Percentiles rank a stretch among this genome's conserved stretches.
Conservation (phyloP, 2,888 invertebrate genomes). For the Mellilla xanthometata region DNA sequence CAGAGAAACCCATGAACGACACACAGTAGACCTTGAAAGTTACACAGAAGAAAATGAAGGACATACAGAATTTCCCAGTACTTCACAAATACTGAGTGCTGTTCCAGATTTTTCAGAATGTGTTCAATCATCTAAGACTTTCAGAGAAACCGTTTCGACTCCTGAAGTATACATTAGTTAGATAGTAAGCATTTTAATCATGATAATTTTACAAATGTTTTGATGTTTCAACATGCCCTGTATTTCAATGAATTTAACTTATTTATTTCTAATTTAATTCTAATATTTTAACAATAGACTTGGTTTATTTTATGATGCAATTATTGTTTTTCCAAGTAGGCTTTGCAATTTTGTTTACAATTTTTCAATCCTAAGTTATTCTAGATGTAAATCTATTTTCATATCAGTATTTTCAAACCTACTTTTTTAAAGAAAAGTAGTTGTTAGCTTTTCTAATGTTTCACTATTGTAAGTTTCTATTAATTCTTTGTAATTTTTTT, state of each 20-base stretch:
- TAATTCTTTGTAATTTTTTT: slow-evolving; percentile 33
- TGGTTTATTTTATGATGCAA: slow-evolving; percentile 32
- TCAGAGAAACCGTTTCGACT: slow-evolving; percentile 42
- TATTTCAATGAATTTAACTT: slow-evolving; percentile 33
- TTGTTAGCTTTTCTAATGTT: slow-evolving; percentile 34
- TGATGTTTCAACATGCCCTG: slow-evolving; percentile 54
- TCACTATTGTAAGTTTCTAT: slow-evolving; percentile 28
- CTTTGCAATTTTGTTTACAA: slow-evolving; percentile 33
- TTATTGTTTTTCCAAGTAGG: slow-evolving; percentile 39
- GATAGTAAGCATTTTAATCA: slow-evolving; percentile 26
- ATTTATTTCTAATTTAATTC: slow-evolving; percentile 38
- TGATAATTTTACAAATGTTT: slow-evolving; percentile 57
- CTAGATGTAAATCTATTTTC: slow-evolving; percentile 33
- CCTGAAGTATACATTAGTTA: slow-evolving; percentile 41
- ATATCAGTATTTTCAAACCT: slow-evolving; percentile 45
- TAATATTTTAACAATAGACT: slow-evolving; percentile 30
- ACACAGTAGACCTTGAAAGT: slow-evolving; percentile 19
- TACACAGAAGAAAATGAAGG: slow-evolving; percentile 10
- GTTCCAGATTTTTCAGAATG: slow-evolving; percentile 10
- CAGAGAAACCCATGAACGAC: slow-evolving; percentile 4
- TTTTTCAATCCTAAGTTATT: slow-evolving; percentile 28
- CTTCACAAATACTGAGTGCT: slow-evolving; percentile 10
- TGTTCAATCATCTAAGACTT: slow-evolving; percentile 27
- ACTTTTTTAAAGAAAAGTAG: slow-evolving; percentile 65
- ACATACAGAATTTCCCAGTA: slow-evolving; percentile 1